These are phyloP conservation scores for Cyclina sinensis DNA, from an alignment of 1,140 invertebrate species.

Conservation along the genomic window DNA sequence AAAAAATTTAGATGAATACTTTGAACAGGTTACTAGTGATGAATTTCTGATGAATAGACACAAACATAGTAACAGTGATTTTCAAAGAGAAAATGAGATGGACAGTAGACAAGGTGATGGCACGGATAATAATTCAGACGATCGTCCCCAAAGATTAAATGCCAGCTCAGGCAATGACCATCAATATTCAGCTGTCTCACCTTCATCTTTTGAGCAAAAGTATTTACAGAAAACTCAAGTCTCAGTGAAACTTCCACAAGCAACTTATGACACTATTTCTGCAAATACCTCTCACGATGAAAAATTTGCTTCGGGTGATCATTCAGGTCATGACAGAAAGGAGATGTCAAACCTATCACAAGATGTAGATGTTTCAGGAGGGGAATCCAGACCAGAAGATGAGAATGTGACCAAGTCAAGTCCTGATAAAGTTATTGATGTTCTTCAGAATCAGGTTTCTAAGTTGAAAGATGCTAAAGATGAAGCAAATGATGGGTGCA, in stretches of 20 bases:
- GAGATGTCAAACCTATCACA: not conserved
- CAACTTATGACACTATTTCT: conserved; percentile 58
- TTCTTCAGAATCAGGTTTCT: conserved; percentile 29
- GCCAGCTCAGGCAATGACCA: not conserved
- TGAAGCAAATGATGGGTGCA: not conserved
- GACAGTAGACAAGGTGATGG: conserved; percentile 44
- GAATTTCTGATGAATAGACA: not conserved
- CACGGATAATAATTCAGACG: conserved; percentile 20
- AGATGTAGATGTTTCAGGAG: conserved; percentile 3
- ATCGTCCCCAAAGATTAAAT: not conserved
- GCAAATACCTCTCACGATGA: conserved; percentile 44
- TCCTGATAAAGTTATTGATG: conserved; percentile 17
- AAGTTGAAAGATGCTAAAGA: not conserved
- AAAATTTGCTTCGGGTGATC: conserved; percentile 14
- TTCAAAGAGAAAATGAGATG: not conserved
- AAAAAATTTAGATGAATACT: conserved; percentile 58
- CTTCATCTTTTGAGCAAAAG: conserved; percentile 11
- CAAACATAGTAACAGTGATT: not conserved
- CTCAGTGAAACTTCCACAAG: conserved; percentile 55
- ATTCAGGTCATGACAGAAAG: not conserved
- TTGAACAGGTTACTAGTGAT: conserved; percentile 44
- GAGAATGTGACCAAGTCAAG: not conserved
- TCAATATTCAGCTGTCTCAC: not conserved
- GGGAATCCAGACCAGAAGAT: not conserved
- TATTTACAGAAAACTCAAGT: conserved; percentile 58